phyloP scores from a whole-genome alignment of 2,113 vertebrate genomes.

The Sarotherodon lohbergeri region DNA sequence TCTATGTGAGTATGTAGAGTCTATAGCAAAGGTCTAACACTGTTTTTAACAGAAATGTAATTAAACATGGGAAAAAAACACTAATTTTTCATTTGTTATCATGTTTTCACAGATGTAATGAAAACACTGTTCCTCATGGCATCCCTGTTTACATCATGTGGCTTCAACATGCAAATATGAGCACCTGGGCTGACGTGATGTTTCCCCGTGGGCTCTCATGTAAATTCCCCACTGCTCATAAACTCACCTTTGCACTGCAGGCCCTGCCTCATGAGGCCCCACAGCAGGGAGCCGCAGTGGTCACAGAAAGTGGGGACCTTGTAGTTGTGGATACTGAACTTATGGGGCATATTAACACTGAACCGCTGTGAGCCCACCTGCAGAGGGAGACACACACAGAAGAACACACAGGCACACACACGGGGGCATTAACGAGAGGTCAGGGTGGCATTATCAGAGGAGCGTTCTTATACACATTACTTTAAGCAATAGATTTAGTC shows the following conservation, averaged over 20 bases:
- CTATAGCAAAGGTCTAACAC: not conserved
- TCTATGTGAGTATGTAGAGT: not conserved
- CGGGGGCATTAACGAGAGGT: not conserved
- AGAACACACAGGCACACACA: not conserved
- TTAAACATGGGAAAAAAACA: not conserved
- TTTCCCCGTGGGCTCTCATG: not conserved
- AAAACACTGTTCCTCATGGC: not conserved
- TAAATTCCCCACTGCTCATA: not conserved
- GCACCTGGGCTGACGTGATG: not conserved
- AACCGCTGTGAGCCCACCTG: slow-evolving; percentile 97
- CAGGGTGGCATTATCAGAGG: not conserved
- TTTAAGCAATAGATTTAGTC: not conserved
- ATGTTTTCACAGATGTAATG: not conserved
- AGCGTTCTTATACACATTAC: not conserved
- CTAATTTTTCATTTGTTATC: not conserved
- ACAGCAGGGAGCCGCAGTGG: slow-evolving; percentile 97
- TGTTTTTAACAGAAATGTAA: not conserved
- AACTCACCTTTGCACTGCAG: slow-evolving; percentile 95
- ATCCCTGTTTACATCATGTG: not conserved
- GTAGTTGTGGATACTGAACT: slow-evolving; percentile 98
- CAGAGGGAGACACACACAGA: slow-evolving; percentile 56
- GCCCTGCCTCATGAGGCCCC: slow-evolving; percentile 96
- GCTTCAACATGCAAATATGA: not conserved
- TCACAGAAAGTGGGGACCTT: slow-evolving; percentile 99
- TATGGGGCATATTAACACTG: slow-evolving; percentile 99